Conservation (phyloP, 1,140 invertebrate genomes). For the Drosophila ohnishii region DNA sequence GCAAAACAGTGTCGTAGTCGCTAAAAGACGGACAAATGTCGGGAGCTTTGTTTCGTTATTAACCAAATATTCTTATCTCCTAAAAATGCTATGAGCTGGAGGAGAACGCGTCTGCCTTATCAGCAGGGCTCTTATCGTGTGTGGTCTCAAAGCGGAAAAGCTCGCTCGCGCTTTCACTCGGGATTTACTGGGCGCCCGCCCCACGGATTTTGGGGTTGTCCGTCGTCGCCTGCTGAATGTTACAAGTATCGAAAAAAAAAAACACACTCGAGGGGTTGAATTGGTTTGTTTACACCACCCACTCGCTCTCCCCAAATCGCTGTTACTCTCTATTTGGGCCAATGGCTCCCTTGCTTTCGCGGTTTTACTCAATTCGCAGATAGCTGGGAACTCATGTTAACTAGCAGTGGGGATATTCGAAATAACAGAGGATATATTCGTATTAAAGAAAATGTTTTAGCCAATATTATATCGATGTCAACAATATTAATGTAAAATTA, state of each 20-base stretch:
- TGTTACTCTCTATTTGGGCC: slow-evolving; percentile 8
- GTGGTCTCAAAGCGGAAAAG: slow-evolving; percentile 40
- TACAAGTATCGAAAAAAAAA: slow-evolving; percentile 61
- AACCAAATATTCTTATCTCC: slow-evolving; percentile 10
- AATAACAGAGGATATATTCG: not conserved
- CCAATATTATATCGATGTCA: not conserved
- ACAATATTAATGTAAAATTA: not conserved
- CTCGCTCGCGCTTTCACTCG: slow-evolving; percentile 53
- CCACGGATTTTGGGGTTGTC: slow-evolving; percentile 61
- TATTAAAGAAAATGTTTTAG: not conserved
- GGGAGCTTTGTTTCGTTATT: not conserved
- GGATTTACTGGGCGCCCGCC: slow-evolving; percentile 13
- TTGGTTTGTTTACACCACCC: slow-evolving; percentile 74
- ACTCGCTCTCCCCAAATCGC: slow-evolving; percentile 20
- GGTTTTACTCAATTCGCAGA: slow-evolving; percentile 4
- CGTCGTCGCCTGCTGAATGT: slow-evolving; percentile 55
- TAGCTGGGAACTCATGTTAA: not conserved
- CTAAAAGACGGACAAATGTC: slow-evolving; percentile 3
- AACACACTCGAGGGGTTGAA: slow-evolving; percentile 71
- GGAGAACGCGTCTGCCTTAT: slow-evolving; percentile 27
- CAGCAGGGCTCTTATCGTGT: slow-evolving; percentile 40
- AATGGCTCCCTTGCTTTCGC: slow-evolving; percentile 43
- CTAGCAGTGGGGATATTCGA: not conserved
- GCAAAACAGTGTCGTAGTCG: slow-evolving; percentile 17
- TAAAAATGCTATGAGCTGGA: slow-evolving; percentile 14